Percentiles rank a stretch among this genome's conserved stretches.
These are phyloP conservation scores for Phymatocera aterrima DNA, from an alignment of 2,888 invertebrate species.

Conservation along the genomic window DNA sequence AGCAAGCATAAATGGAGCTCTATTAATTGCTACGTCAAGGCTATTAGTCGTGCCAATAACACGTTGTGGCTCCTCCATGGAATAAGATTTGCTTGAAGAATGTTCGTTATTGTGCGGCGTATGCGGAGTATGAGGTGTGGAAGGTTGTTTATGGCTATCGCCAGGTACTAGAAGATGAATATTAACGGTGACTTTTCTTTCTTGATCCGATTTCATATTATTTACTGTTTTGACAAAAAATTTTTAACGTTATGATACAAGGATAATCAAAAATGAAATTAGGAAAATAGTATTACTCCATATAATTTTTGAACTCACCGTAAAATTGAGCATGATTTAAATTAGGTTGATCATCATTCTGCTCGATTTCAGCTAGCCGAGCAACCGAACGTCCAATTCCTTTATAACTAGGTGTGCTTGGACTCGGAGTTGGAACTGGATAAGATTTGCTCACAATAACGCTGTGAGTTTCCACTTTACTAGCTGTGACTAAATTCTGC, in stretches of 20 bases:
- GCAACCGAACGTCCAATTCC: slow-evolving; percentile 69
- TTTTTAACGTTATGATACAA: too few relatives aligned
- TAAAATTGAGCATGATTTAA: slow-evolving; percentile 69
- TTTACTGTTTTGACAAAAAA: slow-evolving; percentile 57
- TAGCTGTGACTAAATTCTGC: slow-evolving; percentile 65
- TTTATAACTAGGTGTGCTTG: slow-evolving; percentile 67
- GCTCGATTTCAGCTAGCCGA: slow-evolving; percentile 67
- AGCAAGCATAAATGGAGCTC: slow-evolving; percentile 84
- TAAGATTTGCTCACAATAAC: slow-evolving; percentile 78
- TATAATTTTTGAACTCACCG: slow-evolving; percentile 60
- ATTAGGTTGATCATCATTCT: slow-evolving; percentile 61
- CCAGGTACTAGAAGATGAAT: slow-evolving; percentile 57
- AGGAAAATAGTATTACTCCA: not conserved
- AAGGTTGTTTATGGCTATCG: slow-evolving; percentile 68
- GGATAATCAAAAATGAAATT: not conserved
- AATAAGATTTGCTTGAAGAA: slow-evolving; percentile 62
- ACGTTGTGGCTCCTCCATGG: slow-evolving; percentile 64
- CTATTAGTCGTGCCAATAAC: slow-evolving; percentile 57
- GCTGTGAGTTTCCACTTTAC: slow-evolving; percentile 75
- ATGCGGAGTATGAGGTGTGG: slow-evolving; percentile 70
- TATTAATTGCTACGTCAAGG: slow-evolving; percentile 62
- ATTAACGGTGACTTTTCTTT: slow-evolving; percentile 62
- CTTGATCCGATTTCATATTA: slow-evolving; percentile 66
- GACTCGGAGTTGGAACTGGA: slow-evolving; percentile 63
- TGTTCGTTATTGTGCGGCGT: slow-evolving; percentile 67